Conservation (phyloP, 2,797 vertebrate genomes). For the Arvicola amphibius region DNA sequence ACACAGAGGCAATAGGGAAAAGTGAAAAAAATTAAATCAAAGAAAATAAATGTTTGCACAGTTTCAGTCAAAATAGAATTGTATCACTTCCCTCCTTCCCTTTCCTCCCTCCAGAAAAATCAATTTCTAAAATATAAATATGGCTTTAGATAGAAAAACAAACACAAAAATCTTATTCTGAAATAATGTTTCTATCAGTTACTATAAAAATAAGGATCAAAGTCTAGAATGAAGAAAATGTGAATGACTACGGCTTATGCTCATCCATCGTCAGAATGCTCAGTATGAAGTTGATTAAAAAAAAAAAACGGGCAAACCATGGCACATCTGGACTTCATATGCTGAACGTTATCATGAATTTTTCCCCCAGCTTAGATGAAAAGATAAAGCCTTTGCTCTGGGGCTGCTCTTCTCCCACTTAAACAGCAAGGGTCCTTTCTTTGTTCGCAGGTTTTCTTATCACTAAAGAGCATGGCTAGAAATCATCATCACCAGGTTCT, state of each 20-base stretch:
- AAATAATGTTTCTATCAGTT: constrained; percentile 35
- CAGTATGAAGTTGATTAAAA: neutral
- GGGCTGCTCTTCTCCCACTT: constrained; percentile 56
- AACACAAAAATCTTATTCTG: constrained; percentile 45
- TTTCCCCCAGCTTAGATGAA: constrained; percentile 73
- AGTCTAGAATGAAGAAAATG: constrained; percentile 19
- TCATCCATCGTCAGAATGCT: constrained; percentile 43
- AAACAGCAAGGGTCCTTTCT: constrained; percentile 4
- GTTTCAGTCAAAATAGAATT: neutral
- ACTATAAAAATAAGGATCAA: neutral
- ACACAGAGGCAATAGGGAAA: neutral
- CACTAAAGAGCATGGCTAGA: neutral
- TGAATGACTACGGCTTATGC: constrained; percentile 16
- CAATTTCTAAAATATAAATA: neutral
- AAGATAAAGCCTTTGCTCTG: constrained; percentile 73
- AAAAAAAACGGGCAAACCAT: constrained; percentile 68
- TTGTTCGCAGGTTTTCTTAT: constrained; percentile 48
- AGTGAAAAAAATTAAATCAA: neutral
- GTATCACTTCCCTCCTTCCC: neutral
- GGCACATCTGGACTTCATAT: constrained; percentile 74
- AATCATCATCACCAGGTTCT: neutral
- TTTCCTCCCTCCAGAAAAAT: neutral
- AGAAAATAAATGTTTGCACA: neutral
- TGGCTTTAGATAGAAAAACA: constrained; percentile 17
- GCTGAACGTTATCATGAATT: constrained; percentile 47